phyloP scores from a whole-genome alignment of 2,113 vertebrate species.

The Oostethus manadensis region DNA sequence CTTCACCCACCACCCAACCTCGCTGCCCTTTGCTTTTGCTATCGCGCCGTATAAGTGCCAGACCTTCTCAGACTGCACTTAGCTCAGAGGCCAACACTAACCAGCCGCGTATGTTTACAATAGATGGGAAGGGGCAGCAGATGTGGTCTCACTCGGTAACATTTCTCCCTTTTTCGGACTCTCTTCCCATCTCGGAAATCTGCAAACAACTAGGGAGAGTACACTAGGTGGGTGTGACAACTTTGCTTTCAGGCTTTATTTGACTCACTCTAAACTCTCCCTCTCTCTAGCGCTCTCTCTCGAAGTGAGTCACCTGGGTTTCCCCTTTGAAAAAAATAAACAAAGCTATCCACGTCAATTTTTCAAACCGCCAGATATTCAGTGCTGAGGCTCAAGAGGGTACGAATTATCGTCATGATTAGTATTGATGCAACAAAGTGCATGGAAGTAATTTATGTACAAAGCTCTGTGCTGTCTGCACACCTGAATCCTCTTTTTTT shows the following conservation, averaged over 20 bases:
- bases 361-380: conserved; percentile 26
- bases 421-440: conserved; percentile 24
- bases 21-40: conserved; percentile 69
- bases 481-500: conserved; percentile 77
- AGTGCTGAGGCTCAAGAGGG: conserved; percentile 14
- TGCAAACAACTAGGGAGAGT: conserved; percentile 52
- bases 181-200: conserved; percentile 43
- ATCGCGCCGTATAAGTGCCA: conserved; percentile 70
- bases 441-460: conserved; percentile 47
- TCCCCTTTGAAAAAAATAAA: conserved; percentile 42
- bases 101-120: conserved; percentile 74
- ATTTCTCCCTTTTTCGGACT: conserved; percentile 56
- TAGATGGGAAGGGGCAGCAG: conserved; percentile 66
- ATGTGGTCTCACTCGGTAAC: conserved; percentile 72
- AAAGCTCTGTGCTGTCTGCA: conserved; percentile 68
- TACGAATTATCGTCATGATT: conserved; percentile 16
- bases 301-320: conserved; percentile 62
- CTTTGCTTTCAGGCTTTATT: conserved; percentile 51
- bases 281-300: conserved; percentile 4
- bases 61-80: conserved; percentile 66
- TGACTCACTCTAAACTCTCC: conserved; percentile 50
- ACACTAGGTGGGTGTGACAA: conserved; percentile 66
- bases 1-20: conserved; percentile 58
- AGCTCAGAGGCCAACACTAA: conserved; percentile 80
- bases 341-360: conserved; percentile 18